phyloP scores from a whole-genome alignment of 1,140 invertebrate species.

The Pogonomyrmex californicus region DNA sequence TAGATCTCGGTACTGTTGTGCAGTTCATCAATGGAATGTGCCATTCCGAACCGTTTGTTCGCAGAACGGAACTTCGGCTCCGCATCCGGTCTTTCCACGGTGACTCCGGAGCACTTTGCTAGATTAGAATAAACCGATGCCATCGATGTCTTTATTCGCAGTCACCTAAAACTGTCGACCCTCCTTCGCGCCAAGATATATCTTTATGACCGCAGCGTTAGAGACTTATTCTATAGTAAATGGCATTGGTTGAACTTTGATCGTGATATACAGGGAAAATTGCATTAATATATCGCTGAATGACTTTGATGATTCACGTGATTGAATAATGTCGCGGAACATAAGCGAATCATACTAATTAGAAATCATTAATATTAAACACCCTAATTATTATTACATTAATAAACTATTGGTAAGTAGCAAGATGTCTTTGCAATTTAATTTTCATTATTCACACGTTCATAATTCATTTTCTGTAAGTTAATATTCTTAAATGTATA shows the following conservation, averaged over 20 bases:
- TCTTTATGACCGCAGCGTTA: constrained; percentile 48
- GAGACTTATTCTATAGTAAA: constrained; percentile 51
- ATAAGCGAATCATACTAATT: not conserved
- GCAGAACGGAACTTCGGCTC: constrained; percentile 14
- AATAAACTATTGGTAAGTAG: not conserved
- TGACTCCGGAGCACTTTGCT: constrained; percentile 52
- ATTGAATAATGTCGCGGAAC: not conserved
- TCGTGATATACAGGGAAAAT: constrained; percentile 40
- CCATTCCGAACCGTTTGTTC: constrained; percentile 52
- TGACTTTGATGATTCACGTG: not conserved
- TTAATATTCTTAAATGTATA: constrained; percentile 13
- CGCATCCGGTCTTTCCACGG: constrained; percentile 24
- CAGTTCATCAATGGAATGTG: constrained; percentile 56
- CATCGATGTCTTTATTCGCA: constrained; percentile 59
- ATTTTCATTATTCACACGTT: not conserved
- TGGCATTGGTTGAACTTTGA: constrained; percentile 57
- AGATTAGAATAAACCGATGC: constrained; percentile 67
- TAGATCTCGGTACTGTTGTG: constrained; percentile 29
- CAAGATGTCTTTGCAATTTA: not conserved
- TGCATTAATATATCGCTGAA: not conserved
- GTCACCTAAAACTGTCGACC: constrained; percentile 59
- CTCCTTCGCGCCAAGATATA: constrained; percentile 51
- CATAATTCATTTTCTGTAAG: not conserved
- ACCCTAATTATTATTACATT: not conserved
- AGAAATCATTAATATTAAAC: not conserved